Evolutionary conservation across 2,113 vertebrate genomes (phyloP).

Genomic region (Esox niger): DNA sequence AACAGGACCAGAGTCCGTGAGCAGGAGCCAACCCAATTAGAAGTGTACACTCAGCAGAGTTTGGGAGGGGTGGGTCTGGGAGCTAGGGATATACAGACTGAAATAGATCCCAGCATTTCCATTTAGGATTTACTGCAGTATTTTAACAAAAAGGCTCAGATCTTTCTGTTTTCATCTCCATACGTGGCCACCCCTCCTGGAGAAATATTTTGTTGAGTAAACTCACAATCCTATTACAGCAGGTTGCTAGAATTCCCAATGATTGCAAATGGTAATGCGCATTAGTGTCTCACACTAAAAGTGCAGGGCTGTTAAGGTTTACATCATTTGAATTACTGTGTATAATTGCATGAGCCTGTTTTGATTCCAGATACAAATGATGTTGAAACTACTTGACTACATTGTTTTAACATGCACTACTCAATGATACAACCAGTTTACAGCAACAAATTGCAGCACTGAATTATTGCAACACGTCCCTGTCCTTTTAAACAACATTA

Average conservation of each 20-base stretch:
- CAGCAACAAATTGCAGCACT: no score
- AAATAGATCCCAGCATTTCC: constrained; percentile 66
- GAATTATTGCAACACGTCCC: neutral
- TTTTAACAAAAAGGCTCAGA: no score
- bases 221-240: no score
- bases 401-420: neutral
- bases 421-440: neutral
- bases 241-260: neutral
- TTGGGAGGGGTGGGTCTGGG: constrained; percentile 29
- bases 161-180: no score
- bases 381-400: neutral
- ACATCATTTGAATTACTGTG: neutral
- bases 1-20: constrained; percentile 46
- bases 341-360: neutral
- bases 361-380: neutral
- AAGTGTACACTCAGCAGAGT: constrained; percentile 57
- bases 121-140: no score
- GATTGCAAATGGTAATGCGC: neutral
- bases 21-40: constrained; percentile 63
- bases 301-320: neutral
- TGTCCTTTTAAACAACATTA: neutral
- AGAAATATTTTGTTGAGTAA: no score
- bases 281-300: neutral
- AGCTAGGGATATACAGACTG: constrained; percentile 38
- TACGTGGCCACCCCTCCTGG: no score